A percentile compares a stretch with the other conserved stretches of the same genome.
phyloP scores from a whole-genome alignment of 2,888 invertebrate species.

The Meiosimyza platycephala region DNA sequence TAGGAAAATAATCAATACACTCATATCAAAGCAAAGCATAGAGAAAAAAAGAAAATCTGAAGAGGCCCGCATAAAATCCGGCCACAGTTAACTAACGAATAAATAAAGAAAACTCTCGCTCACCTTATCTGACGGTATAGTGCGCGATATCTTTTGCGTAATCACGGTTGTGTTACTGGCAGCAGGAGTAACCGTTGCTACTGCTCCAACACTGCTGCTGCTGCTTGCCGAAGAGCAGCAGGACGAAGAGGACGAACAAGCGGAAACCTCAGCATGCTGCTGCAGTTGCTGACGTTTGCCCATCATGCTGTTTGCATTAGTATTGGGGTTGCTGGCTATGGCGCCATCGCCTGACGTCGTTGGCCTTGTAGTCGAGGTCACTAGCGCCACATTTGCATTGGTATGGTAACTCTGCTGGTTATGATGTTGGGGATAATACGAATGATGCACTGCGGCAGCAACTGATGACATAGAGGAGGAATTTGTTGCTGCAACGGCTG shows the following conservation, averaged over 20 bases:
- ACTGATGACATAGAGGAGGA: conserved; percentile 50
- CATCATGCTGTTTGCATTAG: conserved; percentile 49
- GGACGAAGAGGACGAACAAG: conserved; percentile 53
- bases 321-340: conserved; percentile 40
- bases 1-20: background rate
- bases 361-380: conserved; percentile 13
- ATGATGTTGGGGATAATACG: background rate
- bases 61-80: conserved; percentile 1
- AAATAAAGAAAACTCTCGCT: conserved; percentile 53
- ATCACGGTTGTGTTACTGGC: conserved; percentile 50
- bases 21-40: background rate
- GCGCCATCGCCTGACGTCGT: background rate
- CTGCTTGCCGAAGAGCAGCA: conserved; percentile 50
- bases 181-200: conserved; percentile 41
- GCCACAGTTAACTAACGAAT: background rate
- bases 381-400: background rate
- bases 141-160: conserved; percentile 75
- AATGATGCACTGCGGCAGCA: conserved; percentile 48
- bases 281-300: conserved; percentile 40
- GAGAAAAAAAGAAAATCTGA: background rate
- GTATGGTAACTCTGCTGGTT: conserved; percentile 2
- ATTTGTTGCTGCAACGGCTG: conserved; percentile 34
- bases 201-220: conserved; percentile 45
- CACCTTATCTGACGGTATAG: conserved; percentile 88
- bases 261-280: conserved; percentile 48